A percentile compares a stretch with the other conserved stretches of the same genome.
Conservation (phyloP, 2,113 vertebrate genomes). For the Hystrix brachyura region DNA sequence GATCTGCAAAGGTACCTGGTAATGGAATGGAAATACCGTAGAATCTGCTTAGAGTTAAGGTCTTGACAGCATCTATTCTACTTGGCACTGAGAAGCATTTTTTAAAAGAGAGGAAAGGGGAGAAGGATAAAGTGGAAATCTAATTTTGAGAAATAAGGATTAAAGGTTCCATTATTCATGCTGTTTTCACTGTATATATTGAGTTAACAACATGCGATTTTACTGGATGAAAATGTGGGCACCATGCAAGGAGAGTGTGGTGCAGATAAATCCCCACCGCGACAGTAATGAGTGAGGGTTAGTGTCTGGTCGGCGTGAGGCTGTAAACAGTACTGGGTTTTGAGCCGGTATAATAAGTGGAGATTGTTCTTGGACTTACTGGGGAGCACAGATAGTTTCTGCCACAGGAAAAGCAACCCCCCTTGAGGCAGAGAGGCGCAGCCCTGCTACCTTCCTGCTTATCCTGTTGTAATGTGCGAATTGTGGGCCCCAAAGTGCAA, state of each 20-base stretch:
- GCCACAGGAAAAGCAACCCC: constrained; percentile 80
- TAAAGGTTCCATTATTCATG: constrained; percentile 88
- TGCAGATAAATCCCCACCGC: constrained; percentile 87
- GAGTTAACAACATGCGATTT: constrained; percentile 89
- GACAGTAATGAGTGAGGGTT: constrained; percentile 87
- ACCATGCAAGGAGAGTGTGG: constrained; percentile 83
- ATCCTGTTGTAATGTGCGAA: constrained; percentile 81
- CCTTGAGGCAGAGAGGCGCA: constrained; percentile 55
- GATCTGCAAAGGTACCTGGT: constrained; percentile 71
- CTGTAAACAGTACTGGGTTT: constrained; percentile 87
- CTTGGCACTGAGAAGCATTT: constrained; percentile 75
- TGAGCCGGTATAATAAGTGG: constrained; percentile 85
- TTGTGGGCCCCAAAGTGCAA: constrained; percentile 73
- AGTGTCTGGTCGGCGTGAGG: constrained; percentile 84
- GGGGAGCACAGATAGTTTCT: constrained; percentile 84
- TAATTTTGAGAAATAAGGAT: constrained; percentile 90
- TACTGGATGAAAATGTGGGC: constrained; percentile 88
- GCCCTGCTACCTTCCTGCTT: constrained; percentile 27
- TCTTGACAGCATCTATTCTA: constrained; percentile 64
- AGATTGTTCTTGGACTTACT: constrained; percentile 88
- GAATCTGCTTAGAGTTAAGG: constrained; percentile 77
- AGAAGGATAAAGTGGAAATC: constrained; percentile 86
- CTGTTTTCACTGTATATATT: constrained; percentile 87
- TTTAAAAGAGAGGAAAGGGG: constrained; percentile 83
- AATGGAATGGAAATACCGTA: constrained; percentile 65